Conservation (phyloP, 2,888 invertebrate species). For the Perdita meconis region DNA sequence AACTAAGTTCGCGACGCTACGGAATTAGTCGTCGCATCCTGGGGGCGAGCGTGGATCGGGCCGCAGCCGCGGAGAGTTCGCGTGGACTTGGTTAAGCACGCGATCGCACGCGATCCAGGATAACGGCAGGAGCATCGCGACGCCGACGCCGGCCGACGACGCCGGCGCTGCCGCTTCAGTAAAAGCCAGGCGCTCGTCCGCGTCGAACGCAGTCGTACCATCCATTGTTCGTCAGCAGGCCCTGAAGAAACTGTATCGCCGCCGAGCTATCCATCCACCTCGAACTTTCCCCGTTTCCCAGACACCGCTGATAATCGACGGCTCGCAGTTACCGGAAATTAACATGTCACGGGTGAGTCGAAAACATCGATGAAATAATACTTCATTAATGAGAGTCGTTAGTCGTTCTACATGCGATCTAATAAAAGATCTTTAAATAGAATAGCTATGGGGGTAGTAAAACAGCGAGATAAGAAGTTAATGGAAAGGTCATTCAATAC, state of each 20-base stretch:
- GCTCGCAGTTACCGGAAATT: conserved; percentile 6
- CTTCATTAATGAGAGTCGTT: neutral
- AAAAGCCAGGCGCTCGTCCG: conserved; percentile 76
- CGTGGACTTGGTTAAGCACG: conserved; percentile 74
- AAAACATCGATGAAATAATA: neutral
- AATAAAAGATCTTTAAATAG: no score
- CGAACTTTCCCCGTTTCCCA: conserved; percentile 32
- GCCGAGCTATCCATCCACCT: conserved; percentile 54
- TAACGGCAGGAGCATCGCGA: conserved; percentile 68
- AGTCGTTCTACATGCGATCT: no score
- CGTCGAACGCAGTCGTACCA: conserved; percentile 71
- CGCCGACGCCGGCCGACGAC: conserved; percentile 58
- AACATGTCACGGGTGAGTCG: conserved; percentile 75
- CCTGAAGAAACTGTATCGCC: conserved; percentile 75
- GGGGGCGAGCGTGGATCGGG: conserved; percentile 31
- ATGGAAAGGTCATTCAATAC: no score
- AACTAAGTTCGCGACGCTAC: conserved; percentile 28
- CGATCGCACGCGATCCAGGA: conserved; percentile 69
- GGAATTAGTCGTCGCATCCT: conserved; percentile 10
- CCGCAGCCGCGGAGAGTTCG: conserved; percentile 57
- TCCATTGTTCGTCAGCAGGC: conserved; percentile 64
- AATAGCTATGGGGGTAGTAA: no score
- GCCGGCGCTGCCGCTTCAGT: conserved; percentile 66
- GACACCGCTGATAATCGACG: conserved; percentile 14
- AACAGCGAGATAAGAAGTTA: no score